phyloP scores from a whole-genome alignment of 2,888 invertebrate genomes.

The Lasioglossum lativentre region DNA sequence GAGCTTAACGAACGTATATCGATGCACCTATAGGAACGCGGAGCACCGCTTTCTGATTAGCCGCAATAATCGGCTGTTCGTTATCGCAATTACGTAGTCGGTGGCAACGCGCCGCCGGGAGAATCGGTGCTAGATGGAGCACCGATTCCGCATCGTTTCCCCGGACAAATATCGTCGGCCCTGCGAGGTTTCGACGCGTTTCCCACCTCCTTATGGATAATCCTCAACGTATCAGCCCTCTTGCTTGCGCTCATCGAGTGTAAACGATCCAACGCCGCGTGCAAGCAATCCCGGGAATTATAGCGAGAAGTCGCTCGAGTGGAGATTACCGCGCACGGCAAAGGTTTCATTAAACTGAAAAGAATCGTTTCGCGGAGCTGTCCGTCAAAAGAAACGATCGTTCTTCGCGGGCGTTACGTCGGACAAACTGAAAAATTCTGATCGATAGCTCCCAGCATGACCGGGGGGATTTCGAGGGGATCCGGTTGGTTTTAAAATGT shows the following conservation, averaged over 20 bases:
- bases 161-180: conserved; percentile 1
- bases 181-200: not conserved
- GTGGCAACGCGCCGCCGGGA: conserved; percentile 21
- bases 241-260: not conserved
- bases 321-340: not conserved
- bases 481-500: not conserved
- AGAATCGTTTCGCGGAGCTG: not conserved
- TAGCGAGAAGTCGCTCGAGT: conserved; percentile 2
- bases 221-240: not conserved
- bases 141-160: conserved; percentile 21
- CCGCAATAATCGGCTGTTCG: conserved; percentile 32
- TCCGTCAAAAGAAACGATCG: not conserved
- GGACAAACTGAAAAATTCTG: not conserved
- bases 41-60: conserved; percentile 20
- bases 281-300: not conserved
- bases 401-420: not conserved
- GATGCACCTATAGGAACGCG: not conserved
- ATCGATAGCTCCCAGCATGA: not conserved
- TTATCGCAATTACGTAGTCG: conserved; percentile 22
- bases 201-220: conserved; percentile 3
- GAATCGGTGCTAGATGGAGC: conserved; percentile 3
- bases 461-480: not conserved
- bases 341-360: conserved; percentile 10
- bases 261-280: conserved; percentile 1
- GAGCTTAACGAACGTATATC: not conserved